Evolutionary conservation across 1,140 invertebrate species (phyloP).

Genomic region (Pseudomyrmex cubaensis): DNA sequence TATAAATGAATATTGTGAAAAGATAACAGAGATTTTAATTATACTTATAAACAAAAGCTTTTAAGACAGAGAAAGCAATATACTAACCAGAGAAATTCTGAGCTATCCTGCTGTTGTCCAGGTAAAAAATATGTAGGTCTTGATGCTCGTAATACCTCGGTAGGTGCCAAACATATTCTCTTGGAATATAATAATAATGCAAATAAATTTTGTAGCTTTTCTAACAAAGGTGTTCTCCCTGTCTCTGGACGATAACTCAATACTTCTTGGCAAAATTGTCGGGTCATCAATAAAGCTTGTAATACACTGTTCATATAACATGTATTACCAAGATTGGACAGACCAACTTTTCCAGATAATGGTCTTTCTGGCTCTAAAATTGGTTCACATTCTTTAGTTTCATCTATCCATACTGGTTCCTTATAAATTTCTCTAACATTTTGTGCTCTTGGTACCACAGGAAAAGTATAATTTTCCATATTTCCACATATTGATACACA

Average conservation of each 20-base stretch:
- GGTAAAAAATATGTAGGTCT: constrained; percentile 91
- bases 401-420: constrained; percentile 73
- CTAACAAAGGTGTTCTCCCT: constrained; percentile 86
- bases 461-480: constrained; percentile 64
- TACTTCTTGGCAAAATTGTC: constrained; percentile 88
- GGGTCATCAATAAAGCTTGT: constrained; percentile 93
- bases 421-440: constrained; percentile 67
- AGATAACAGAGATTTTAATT: too few species aligned
- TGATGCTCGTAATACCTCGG: constrained; percentile 88
- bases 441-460: constrained; percentile 61
- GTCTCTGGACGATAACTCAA: constrained; percentile 76
- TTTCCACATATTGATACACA: constrained; percentile 71
- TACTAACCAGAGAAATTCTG: constrained; percentile 92
- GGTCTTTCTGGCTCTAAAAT: constrained; percentile 62
- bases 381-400: constrained; percentile 68
- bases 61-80: constrained; percentile 7
- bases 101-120: constrained; percentile 94
- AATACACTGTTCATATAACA: constrained; percentile 95
- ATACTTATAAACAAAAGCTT: constrained; percentile 23
- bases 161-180: constrained; percentile 88
- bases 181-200: constrained; percentile 90
- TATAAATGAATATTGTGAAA: too few species aligned
- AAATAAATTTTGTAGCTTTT: constrained; percentile 91
- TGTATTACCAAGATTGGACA: constrained; percentile 94
- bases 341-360: constrained; percentile 88